phyloP scores from a whole-genome alignment of 2,797 vertebrate genomes.

The Sphaeramia orbicularis region DNA sequence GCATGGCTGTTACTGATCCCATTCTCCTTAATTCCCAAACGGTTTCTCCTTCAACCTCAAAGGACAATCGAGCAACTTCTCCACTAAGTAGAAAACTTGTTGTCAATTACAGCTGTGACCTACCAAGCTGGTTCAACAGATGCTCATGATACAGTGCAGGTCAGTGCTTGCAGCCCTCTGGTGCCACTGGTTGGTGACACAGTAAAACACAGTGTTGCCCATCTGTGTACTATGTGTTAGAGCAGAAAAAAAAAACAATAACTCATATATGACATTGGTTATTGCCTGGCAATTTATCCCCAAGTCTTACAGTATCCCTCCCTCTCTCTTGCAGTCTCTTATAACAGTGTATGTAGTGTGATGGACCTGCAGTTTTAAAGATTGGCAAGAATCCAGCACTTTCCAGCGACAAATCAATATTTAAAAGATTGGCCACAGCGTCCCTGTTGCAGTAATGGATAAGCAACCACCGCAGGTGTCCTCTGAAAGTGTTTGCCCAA shows the following conservation, averaged over 20 bases:
- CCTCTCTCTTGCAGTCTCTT: slow-evolving; percentile 25
- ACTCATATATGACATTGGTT: slow-evolving; percentile 30
- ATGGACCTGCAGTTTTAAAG: slow-evolving; percentile 63
- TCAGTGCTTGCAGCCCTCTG: slow-evolving; percentile 27
- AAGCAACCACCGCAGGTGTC: slow-evolving; percentile 57
- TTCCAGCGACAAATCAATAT: slow-evolving; percentile 76
- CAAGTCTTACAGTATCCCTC: slow-evolving; percentile 12
- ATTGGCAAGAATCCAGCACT: slow-evolving; percentile 65
- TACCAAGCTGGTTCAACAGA: slow-evolving; percentile 70
- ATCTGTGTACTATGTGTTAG: slow-evolving; percentile 25
- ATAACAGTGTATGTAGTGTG: slow-evolving; percentile 30
- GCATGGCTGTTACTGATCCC: slow-evolving; percentile 73
- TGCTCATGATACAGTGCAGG: slow-evolving; percentile 48
- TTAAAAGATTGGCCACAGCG: slow-evolving; percentile 69
- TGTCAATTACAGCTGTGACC: slow-evolving; percentile 51
- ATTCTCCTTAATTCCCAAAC: slow-evolving; percentile 35
- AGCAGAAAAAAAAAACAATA: slow-evolving; percentile 25
- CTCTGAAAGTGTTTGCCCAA: slow-evolving; percentile 39
- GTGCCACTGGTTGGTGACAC: slow-evolving; percentile 42
- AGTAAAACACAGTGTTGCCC: slow-evolving; percentile 35
- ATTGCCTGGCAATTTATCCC: neutral
- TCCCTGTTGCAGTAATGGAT: slow-evolving; percentile 72
- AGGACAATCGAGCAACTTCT: slow-evolving; percentile 52
- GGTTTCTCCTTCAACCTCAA: slow-evolving; percentile 61
- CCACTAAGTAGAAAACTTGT: slow-evolving; percentile 23